These are phyloP conservation scores for Escarpia spicata DNA, from an alignment of 2,888 invertebrate genomes.

Conservation along the genomic window DNA sequence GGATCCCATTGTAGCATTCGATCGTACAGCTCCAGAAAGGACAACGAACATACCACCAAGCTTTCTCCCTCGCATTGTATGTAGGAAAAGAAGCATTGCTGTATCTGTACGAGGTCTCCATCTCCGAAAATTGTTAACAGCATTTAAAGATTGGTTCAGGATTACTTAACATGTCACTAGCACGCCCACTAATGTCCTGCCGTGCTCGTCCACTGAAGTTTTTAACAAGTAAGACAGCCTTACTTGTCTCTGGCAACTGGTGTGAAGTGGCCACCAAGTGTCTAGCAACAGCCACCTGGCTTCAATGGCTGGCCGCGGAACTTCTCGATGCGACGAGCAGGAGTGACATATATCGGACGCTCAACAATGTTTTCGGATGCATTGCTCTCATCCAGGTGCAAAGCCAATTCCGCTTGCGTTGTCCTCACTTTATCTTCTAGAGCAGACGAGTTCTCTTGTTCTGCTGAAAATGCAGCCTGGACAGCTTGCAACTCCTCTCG, in stretches of 20 bases:
- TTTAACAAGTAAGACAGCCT: neutral
- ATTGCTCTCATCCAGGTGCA: neutral
- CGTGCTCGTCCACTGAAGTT: neutral
- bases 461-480: slow-evolving; percentile 9
- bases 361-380: neutral
- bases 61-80: slow-evolving; percentile 6
- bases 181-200: neutral
- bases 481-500: neutral
- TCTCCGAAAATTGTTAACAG: slow-evolving; percentile 21
- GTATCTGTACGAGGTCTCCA: slow-evolving; percentile 21
- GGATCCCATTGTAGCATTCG: slow-evolving; percentile 23
- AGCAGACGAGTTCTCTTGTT: neutral
- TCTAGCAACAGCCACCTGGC: slow-evolving; percentile 18
- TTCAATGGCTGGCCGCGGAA: too few species aligned
- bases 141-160: slow-evolving; percentile 19
- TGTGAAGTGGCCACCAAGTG: neutral
- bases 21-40: slow-evolving; percentile 17
- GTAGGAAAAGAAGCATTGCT: slow-evolving; percentile 24
- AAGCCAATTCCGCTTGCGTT: neutral
- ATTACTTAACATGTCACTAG: neutral
- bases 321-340: neutral
- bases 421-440: neutral
- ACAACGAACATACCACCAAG: slow-evolving; percentile 23
- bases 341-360: neutral
- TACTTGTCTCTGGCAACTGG: neutral